phyloP scores from a whole-genome alignment of 2,888 invertebrate species.

The Platycnemis pennipes region DNA sequence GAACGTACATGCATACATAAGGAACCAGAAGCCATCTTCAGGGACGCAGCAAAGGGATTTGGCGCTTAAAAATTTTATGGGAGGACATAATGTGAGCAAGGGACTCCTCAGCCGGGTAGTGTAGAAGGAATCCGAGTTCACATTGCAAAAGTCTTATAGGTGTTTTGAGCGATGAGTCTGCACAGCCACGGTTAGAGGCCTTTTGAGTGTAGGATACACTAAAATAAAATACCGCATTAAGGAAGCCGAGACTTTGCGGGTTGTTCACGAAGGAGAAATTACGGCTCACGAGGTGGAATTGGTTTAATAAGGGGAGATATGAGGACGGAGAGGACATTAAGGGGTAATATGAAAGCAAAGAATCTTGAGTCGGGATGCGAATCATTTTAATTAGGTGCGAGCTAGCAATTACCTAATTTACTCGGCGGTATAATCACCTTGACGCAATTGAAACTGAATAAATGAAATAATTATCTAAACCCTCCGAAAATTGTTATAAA shows the following conservation, averaged over 20 bases:
- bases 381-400: no score
- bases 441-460: no score
- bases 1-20: no score
- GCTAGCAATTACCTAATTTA: no score
- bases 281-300: neutral
- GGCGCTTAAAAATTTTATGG: conserved; percentile 40
- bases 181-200: neutral
- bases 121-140: neutral
- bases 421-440: no score
- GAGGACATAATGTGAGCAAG: conserved; percentile 9
- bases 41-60: no score
- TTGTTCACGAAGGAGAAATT: conserved; percentile 23
- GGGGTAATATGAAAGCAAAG: no score
- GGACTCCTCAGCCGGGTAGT: neutral
- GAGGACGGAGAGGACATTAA: no score
- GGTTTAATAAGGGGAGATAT: neutral
- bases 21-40: no score
- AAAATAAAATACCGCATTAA: conserved; percentile 2
- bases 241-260: neutral
- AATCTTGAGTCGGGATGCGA: no score
- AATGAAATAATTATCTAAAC: no score
- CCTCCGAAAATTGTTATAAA: no score
- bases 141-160: conserved; percentile 12
- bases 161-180: neutral
- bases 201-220: neutral